Base-by-base conservation (phyloP, 2,113 vertebrate species). In the Gallinago paraguaiae region DNA sequence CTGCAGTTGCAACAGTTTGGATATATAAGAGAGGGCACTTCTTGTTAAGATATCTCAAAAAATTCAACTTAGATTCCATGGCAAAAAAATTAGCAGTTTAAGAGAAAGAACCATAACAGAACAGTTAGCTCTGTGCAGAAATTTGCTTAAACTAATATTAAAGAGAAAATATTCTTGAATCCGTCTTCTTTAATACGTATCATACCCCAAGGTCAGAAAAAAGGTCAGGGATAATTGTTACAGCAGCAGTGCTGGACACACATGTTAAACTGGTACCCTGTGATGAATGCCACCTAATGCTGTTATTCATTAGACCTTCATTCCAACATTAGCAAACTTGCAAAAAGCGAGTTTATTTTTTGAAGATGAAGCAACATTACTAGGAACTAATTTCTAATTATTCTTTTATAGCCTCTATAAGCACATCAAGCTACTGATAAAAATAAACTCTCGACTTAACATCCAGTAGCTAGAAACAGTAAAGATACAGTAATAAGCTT, bases 161-260 rank as follows among this genome's bases (percentile, higher is more conserved):
- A 54, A 95, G 84, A 61, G 63, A 96, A 95, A 95, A 88, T 67
- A 97, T 96, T 96, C 96, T 92, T 94, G 76, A 96, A 97, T 95
- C 50, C 45, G 75, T 83, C 30, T 8, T 92, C 86, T 96, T 77
- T 92, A 96, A 94, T 97, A 94, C 93, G 96, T 92, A 91, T 95
- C 70, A 83, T 74, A 94, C 8, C 89, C 91, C 56, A 88, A 96
- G 95, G 96, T 92, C 92, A 96, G 65, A 74, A 96, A 59, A 97
- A 97, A 97, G 96, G 96, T 98, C 93, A 95, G 60, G 54, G 96
- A 93, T 97, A 97, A 98, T 95, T 98, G 97, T 94, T 75, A 81
- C 46, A 95, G 80, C 71, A 96, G 75, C 9, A 91, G 60, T 10
- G 75, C 92, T 87, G 91, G 86, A 68, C n/a, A 90, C 54, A 94